Evolutionary conservation across 2,797 vertebrate species (phyloP), one percentile per base, ranked within the genome.

Genomic region (Triplophysa bombifrons): DNA sequence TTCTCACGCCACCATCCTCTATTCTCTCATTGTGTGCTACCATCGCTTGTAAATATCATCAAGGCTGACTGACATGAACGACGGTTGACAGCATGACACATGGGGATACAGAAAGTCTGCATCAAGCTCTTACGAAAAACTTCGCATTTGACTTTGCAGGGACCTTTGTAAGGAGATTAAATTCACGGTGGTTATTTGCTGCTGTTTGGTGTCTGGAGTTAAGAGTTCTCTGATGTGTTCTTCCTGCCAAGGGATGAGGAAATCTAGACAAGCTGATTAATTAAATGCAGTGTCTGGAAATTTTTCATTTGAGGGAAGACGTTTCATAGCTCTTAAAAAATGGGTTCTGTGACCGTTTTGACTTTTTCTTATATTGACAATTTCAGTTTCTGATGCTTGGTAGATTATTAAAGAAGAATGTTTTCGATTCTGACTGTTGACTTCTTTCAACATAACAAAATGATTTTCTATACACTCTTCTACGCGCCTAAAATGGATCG

Each of bases 271-370:
- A 46, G 66, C 48, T 34, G 44, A 61, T 70, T 61, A 38, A 48
- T 77, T 69, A 13, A 77, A 34, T 34, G 19, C 75, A 68, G 25
- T 20, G 12, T 69, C 74, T 34, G 65, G 22, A 50, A 69, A 58
- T 50, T 16, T 46, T 67, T 20, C 10, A 58, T 60, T 58, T 61
- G 25, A 8, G 44, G 19, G 4, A 76, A n/a, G 44, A 46, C 44
- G 19, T 10, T 77, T 68, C n/a, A 14, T 38, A 6, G 34, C 34
- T 38, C 66, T 1, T 44, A 1, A 14, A 27, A 68, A 55, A 68
- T 30, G 14, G 6, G 7, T 16, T 63, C 13, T 0, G 12, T 61
- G 58, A 64, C 16, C 3, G 27, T 64, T 34, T 64, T 64, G 12
- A 30, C 34, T 14, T 68, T 30, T 38, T 8, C 9, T 58, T 22